These are phyloP conservation scores for Indicator maculatus DNA, from an alignment of 2,113 vertebrate genomes.

Conservation along the genomic window DNA sequence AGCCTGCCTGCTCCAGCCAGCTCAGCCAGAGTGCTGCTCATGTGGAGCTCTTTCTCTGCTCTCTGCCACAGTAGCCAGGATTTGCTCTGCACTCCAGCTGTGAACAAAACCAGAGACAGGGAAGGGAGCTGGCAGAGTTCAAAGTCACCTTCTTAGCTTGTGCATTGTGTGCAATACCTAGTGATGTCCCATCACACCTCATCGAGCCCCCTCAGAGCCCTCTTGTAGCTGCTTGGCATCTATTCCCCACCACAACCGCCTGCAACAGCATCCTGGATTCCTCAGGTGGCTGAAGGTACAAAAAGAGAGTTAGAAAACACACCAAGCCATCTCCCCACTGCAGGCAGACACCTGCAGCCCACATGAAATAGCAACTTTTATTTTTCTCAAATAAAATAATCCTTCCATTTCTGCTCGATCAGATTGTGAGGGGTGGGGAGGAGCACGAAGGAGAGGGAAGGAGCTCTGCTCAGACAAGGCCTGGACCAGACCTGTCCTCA, in stretches of 20 bases:
- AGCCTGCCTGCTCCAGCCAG: not conserved
- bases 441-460: not conserved
- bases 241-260: not conserved
- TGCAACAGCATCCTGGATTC: not conserved
- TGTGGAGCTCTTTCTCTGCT: not conserved
- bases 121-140: not conserved
- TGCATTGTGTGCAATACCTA: not conserved
- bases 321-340: not conserved
- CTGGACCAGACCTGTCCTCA: not conserved
- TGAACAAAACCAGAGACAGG: conserved; percentile 29
- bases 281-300: not conserved
- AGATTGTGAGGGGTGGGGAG: not conserved
- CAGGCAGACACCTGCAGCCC: not conserved
- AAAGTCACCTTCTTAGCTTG: conserved; percentile 44
- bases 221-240: not conserved
- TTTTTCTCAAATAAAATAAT: conserved; percentile 67
- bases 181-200: not conserved
- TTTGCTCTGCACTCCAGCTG: conserved; percentile 22
- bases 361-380: conserved; percentile 58
- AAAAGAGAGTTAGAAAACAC: not conserved
- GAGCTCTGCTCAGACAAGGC: conserved; percentile 8
- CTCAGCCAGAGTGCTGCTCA: not conserved
- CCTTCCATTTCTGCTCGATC: conserved; percentile 35
- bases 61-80: not conserved
- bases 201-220: not conserved